A percentile compares a stretch with the other conserved stretches of the same genome.
Evolutionary conservation across 2,888 invertebrate species (phyloP).

Genomic region (Drosophila flavopinicola): DNA sequence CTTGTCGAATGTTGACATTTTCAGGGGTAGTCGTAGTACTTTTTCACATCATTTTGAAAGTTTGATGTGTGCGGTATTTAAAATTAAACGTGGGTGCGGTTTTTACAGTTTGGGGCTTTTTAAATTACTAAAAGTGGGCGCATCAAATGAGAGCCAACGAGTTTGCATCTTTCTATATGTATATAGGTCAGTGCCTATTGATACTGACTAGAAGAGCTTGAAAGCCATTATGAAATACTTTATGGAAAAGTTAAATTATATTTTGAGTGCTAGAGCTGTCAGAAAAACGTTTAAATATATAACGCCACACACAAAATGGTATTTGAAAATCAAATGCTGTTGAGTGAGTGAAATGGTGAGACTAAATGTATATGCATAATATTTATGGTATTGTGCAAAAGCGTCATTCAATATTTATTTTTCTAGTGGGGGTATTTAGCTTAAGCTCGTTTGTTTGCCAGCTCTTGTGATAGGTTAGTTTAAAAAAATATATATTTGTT

Average conservation of each 20-base stretch:
- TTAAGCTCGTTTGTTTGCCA: too few species aligned
- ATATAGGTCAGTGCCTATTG: slow-evolving; percentile 6
- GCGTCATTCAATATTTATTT: background rate
- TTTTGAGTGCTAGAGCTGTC: slow-evolving; percentile 25
- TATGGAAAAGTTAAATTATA: slow-evolving; percentile 2
- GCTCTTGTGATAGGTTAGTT: too few species aligned
- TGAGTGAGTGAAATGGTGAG: background rate
- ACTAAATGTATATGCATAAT: background rate
- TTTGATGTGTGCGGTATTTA: slow-evolving; percentile 50
- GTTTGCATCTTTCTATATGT: too few species aligned
- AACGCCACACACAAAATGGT: background rate
- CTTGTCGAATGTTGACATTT: slow-evolving; percentile 70
- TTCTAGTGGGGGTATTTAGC: background rate
- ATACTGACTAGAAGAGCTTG: background rate
- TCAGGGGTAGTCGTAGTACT: slow-evolving; percentile 40
- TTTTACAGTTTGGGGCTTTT: slow-evolving; percentile 9
- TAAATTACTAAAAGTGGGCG: slow-evolving; percentile 21
- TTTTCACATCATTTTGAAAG: slow-evolving; percentile 26
- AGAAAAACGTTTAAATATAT: slow-evolving; percentile 15
- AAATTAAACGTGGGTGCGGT: slow-evolving; percentile 16
- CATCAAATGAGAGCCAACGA: slow-evolving; percentile 16
- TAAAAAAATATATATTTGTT: too few species aligned
- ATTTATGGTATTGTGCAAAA: background rate
- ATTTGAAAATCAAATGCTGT: background rate
- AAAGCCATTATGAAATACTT: background rate